Base-by-base conservation (phyloP, 2,113 vertebrate species). In the Progne subis region DNA sequence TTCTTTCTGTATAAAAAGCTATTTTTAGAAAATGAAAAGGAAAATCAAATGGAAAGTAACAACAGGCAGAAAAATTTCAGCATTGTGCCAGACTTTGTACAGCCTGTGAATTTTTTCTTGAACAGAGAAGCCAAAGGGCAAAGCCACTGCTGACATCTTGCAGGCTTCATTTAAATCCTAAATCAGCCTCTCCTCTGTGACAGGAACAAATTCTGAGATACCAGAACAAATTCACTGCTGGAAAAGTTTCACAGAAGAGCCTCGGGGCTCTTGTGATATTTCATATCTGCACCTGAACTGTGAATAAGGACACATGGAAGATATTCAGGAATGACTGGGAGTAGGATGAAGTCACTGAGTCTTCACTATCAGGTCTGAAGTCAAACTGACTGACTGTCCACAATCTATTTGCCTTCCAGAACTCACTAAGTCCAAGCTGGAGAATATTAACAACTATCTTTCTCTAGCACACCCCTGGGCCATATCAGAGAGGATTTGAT, bases 151-250 rank as follows among this genome's bases (percentile, higher is more conserved):
- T 88, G 76, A 88, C 80, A 78, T 50, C 46, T 61, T 71, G 14
- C 44, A 88, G 37, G 23, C 55, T 78, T 91, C 49, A 63, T 75
- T 93, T 88, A 93, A 90, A 63, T 68, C 59, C 71, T 88, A 49
- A 88, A 75, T 88, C 82, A 94, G 12, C 25, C n/a, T 77, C 65
- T 64, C 14, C 41, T 77, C 77, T 46, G 64, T 75, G 93, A 93
- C 76, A 90, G 56, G 44, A 94, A 75, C 70, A 72, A 90, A 92
- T 88, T 81, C 60, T 88, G 52, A 96, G 47, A 49, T 55, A 78
- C 78, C n/a, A 55, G 49, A 88, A 46, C 9, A 90, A 93, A 94
- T 87, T 93, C 57, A 78, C 9, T 83, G 52, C 43, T 91, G 83
- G 86, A 71, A 85, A 86, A 85, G 32, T 82, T 80, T 86, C 84